Percentiles rank a stretch among this genome's conserved stretches.
Conservation (phyloP, 2,113 vertebrate genomes). For the Rissa tridactyla region DNA sequence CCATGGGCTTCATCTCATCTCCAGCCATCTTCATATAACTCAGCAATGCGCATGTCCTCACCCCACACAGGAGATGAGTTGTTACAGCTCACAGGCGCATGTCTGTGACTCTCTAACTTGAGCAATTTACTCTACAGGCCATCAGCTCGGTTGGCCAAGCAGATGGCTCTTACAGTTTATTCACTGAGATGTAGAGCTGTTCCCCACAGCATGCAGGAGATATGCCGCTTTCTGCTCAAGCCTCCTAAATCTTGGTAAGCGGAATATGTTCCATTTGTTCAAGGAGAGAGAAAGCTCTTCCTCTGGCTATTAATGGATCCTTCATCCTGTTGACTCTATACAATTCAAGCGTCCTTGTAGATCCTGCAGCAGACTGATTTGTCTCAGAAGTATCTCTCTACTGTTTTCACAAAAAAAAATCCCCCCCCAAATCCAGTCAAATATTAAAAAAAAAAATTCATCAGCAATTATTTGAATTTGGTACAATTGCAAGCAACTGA, state of each 20-base stretch:
- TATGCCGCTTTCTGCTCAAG: neutral
- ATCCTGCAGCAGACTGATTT: neutral
- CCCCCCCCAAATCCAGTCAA: neutral
- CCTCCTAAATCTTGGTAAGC: neutral
- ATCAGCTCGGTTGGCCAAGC: neutral
- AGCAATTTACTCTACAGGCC: neutral
- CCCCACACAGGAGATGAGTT: neutral
- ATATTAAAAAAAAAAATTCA: neutral
- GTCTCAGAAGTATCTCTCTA: neutral
- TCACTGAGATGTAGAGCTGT: neutral
- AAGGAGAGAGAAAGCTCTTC: neutral
- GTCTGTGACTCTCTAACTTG: neutral
- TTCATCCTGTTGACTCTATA: neutral
- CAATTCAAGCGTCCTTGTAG: neutral
- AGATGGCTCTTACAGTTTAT: neutral
- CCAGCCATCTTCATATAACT: neutral
- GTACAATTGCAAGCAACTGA: neutral
- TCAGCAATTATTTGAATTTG: neutral
- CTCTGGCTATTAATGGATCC: neutral
- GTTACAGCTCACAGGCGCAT: neutral
- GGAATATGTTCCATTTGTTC: neutral
- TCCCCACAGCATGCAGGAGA: neutral
- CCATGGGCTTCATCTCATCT: neutral
- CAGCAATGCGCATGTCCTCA: neutral
- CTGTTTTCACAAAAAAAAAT: neutral